Evolutionary conservation across 2,888 invertebrate genomes (phyloP).

Genomic region (Drosophila infuscata): DNA sequence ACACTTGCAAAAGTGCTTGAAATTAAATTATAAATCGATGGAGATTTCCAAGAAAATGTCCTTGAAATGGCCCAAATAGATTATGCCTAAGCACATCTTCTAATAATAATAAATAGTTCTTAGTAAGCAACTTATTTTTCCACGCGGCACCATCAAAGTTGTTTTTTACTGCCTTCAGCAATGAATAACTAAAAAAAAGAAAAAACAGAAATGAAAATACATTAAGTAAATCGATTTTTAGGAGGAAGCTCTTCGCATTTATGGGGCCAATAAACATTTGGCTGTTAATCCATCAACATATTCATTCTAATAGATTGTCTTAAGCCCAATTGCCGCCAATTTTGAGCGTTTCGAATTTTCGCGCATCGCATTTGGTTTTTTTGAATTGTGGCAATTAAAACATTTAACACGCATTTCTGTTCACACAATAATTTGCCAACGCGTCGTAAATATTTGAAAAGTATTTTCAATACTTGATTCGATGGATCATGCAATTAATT

Average conservation of each 20-base stretch:
- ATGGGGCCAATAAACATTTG: conserved; percentile 22
- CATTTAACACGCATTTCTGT: conserved; percentile 71
- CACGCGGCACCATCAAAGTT: background rate
- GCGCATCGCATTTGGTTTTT: conserved; percentile 47
- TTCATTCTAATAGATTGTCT: conserved; percentile 52
- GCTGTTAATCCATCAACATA: conserved; percentile 38
- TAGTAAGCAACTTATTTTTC: background rate
- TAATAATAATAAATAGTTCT: background rate
- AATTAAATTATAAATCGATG: background rate
- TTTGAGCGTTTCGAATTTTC: conserved; percentile 64
- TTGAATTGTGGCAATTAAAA: conserved; percentile 72
- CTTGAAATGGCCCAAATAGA: background rate
- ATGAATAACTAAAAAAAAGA: background rate
- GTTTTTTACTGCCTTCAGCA: background rate
- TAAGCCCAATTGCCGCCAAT: conserved; percentile 53
- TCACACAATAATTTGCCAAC: conserved; percentile 53
- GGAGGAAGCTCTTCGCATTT: conserved; percentile 3
- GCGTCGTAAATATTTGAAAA: conserved; percentile 50
- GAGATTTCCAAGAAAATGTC: background rate
- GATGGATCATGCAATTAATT: conserved; percentile 50
- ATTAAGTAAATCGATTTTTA: conserved; percentile 8
- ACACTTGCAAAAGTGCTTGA: background rate
- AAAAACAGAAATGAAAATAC: background rate
- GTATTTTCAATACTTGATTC: conserved; percentile 38
- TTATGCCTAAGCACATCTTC: background rate